Percentiles rank a stretch among this genome's conserved stretches.
These are phyloP conservation scores for Trachelus tabidus DNA, from an alignment of 2,888 invertebrate species.

Conservation along the genomic window DNA sequence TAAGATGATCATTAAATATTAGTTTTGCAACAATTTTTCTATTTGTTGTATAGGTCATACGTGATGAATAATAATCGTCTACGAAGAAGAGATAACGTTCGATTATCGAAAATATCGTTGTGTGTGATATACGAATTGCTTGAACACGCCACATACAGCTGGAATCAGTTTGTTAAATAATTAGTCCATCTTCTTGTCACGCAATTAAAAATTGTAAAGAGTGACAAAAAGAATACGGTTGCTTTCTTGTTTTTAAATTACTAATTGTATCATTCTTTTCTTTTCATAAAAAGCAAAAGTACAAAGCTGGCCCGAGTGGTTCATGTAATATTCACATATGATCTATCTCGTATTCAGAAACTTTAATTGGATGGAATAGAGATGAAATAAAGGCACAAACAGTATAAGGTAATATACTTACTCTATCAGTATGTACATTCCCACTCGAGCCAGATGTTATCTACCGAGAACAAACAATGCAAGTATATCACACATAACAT, in stretches of 20 bases:
- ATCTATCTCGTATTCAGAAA: conserved; percentile 27
- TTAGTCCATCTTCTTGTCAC: background rate
- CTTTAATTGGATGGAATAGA: conserved; percentile 33
- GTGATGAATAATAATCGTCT: too few species aligned
- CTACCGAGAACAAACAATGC: conserved; percentile 61
- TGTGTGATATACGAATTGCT: conserved; percentile 26
- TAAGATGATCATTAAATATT: too few species aligned
- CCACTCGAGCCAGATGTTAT: conserved; percentile 63
- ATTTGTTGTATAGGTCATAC: too few species aligned
- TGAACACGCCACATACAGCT: conserved; percentile 14
- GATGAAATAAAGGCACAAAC: conserved; percentile 56
- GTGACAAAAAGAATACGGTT: too few species aligned
- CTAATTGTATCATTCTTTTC: background rate
- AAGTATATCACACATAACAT: conserved; percentile 50
- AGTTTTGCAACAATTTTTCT: too few species aligned
- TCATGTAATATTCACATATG: conserved; percentile 43
- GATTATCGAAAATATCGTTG: conserved; percentile 4
- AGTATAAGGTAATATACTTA: conserved; percentile 60
- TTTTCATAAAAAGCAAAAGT: conserved; percentile 25
- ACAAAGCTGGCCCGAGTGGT: conserved; percentile 57
- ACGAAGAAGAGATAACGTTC: too few species aligned
- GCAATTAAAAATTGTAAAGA: too few species aligned
- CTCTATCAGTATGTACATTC: conserved; percentile 62
- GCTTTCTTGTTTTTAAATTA: conserved; percentile 1
- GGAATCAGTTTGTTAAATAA: conserved; percentile 5